Conservation (phyloP, 2,113 vertebrate genomes). For the Serilophus lunatus region DNA sequence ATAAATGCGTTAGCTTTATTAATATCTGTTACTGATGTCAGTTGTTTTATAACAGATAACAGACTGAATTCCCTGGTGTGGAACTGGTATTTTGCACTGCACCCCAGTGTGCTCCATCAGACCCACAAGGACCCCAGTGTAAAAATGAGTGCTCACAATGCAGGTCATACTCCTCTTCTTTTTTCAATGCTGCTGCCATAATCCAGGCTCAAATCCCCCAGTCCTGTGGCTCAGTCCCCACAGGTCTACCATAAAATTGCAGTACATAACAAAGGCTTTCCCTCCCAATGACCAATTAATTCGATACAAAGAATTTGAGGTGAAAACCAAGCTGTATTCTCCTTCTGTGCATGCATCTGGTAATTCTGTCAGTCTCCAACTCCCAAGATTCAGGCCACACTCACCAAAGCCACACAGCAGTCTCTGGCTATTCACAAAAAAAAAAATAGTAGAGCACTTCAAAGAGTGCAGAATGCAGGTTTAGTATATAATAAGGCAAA, state of each 20-base stretch:
- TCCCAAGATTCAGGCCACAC: background rate
- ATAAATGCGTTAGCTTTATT: background rate
- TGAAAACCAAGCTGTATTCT: background rate
- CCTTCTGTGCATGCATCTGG: background rate
- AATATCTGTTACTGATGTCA: background rate
- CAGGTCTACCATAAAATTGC: background rate
- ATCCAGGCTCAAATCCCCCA: background rate
- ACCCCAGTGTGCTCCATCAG: background rate
- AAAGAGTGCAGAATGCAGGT: background rate
- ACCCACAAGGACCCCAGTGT: accelerated
- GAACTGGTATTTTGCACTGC: background rate
- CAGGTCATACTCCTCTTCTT: background rate
- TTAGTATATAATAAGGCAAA: background rate
- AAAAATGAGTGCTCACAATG: background rate
- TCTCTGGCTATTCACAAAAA: background rate
- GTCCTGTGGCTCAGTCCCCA: background rate
- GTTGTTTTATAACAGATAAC: background rate
- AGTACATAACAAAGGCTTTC: background rate
- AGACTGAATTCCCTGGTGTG: background rate
- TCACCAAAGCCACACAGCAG: background rate
- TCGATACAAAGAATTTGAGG: background rate
- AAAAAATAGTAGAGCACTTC: background rate
- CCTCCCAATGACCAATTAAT: background rate
- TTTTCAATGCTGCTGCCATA: background rate
- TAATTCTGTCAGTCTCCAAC: background rate